Conservation (phyloP, 2,888 invertebrate species). For the Arrhopalites spinosus region DNA sequence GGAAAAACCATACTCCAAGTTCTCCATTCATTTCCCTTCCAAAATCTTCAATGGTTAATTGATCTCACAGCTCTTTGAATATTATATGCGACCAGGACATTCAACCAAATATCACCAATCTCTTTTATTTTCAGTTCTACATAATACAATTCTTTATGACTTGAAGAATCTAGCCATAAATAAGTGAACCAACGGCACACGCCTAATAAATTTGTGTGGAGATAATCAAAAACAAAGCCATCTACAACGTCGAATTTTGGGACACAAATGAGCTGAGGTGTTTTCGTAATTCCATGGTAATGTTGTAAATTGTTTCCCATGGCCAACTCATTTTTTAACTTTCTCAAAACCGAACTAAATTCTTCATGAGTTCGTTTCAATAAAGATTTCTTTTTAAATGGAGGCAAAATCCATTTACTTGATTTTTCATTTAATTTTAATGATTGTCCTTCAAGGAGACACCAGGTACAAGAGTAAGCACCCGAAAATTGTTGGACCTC, state of each 20-base stretch:
- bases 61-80: constrained; percentile 22
- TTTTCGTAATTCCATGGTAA: not conserved
- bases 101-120: constrained; percentile 27
- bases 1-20: constrained; percentile 37
- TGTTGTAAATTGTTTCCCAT: not conserved
- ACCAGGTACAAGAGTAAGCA: no score
- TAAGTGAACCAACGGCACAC: constrained; percentile 32
- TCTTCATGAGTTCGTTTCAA: not conserved
- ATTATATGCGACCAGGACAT: constrained; percentile 31
- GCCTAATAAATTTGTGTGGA: constrained; percentile 43
- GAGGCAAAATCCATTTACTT: not conserved
- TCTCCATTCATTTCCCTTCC: constrained; percentile 48
- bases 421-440: not conserved
- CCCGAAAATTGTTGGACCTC: no score
- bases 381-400: not conserved
- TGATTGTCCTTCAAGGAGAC: not conserved
- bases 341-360: not conserved
- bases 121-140: constrained; percentile 32
- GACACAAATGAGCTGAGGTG: constrained; percentile 29
- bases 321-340: not conserved
- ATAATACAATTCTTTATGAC: constrained; percentile 30
- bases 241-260: constrained; percentile 43
- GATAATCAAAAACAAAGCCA: constrained; percentile 42
- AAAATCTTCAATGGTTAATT: constrained; percentile 26
- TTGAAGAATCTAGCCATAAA: constrained; percentile 38